These are phyloP conservation scores for Chascanopsetta lugubris DNA, from an alignment of 2,113 vertebrate genomes.

Conservation along the genomic window DNA sequence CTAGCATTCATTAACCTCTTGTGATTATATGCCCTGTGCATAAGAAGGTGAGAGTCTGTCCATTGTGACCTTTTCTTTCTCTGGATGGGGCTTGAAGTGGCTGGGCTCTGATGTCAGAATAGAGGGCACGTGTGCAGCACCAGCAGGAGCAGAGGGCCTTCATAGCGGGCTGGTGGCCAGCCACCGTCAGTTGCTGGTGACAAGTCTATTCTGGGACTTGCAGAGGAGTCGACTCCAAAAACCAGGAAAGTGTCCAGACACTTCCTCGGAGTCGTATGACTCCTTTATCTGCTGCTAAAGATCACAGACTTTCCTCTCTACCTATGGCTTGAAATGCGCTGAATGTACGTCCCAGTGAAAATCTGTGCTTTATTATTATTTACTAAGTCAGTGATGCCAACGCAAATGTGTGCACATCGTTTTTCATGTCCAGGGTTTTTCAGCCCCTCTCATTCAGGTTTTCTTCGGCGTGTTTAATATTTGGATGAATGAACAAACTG, in stretches of 20 bases:
- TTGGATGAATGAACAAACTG: constrained; percentile 18
- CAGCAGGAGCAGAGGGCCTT: constrained; percentile 40
- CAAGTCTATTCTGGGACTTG: constrained; percentile 74
- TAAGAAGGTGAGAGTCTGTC: constrained; percentile 8
- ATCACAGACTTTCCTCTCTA: no score
- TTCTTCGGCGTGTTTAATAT: constrained; percentile 41
- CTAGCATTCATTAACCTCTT: background rate
- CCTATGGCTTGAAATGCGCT: no score
- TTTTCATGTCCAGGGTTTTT: background rate
- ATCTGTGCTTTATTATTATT: constrained; percentile 19
- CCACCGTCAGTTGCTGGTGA: constrained; percentile 54
- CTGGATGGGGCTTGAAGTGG: constrained; percentile 40
- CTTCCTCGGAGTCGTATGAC: constrained; percentile 22
- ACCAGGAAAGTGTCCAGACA: constrained; percentile 34
- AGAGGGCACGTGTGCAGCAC: constrained; percentile 50
- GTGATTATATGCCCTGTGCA: background rate
- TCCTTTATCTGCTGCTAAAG: constrained; percentile 32
- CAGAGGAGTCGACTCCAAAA: constrained; percentile 33
- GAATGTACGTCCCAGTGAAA: no score
- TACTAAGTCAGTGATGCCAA: constrained; percentile 5
- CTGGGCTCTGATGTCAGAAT: constrained; percentile 52
- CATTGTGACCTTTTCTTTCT: constrained; percentile 61
- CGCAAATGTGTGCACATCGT: background rate
- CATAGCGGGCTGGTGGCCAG: constrained; percentile 59
- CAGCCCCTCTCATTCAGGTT: background rate